A percentile compares a stretch with the other conserved stretches of the same genome.
Conservation (phyloP, 2,888 invertebrate species). For the Megaustenia siamemsis region DNA sequence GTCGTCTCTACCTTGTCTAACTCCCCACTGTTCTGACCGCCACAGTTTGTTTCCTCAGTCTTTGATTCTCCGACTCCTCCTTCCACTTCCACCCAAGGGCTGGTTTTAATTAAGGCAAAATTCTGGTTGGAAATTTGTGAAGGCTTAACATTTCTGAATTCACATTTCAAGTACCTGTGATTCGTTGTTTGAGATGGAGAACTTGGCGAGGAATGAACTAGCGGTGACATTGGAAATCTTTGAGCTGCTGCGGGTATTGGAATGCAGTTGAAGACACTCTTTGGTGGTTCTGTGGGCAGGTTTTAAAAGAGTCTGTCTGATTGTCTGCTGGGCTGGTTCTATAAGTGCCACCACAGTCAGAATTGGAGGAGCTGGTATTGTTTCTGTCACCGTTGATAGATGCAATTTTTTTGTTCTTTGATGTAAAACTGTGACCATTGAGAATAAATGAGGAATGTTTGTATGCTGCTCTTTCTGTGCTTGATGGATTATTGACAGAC, state of each 20-base stretch:
- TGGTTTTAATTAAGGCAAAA: neutral
- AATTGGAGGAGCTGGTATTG: neutral
- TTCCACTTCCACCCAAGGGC: neutral
- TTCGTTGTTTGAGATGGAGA: conserved; percentile 25
- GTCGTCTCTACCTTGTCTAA: conserved; percentile 47
- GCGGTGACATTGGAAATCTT: neutral
- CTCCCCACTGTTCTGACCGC: neutral
- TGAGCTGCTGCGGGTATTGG: conserved; percentile 28
- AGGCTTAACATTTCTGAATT: conserved; percentile 34
- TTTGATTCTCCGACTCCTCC: neutral
- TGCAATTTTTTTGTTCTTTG: neutral
- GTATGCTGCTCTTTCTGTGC: neutral
- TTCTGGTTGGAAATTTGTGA: neutral
- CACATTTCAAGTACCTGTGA: conserved; percentile 31
- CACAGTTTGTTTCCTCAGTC: conserved; percentile 12
- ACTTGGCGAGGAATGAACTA: neutral
- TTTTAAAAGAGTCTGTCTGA: neutral
- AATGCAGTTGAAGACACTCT: conserved; percentile 46
- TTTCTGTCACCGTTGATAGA: neutral
- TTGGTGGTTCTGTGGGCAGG: conserved; percentile 41
- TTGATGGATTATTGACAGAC: neutral
- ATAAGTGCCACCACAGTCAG: neutral
- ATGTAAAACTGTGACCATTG: neutral
- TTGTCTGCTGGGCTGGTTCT: conserved; percentile 12
- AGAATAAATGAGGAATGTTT: conserved; percentile 1